phyloP scores from a whole-genome alignment of 1,140 invertebrate genomes.

The Neelides sp. region DNA sequence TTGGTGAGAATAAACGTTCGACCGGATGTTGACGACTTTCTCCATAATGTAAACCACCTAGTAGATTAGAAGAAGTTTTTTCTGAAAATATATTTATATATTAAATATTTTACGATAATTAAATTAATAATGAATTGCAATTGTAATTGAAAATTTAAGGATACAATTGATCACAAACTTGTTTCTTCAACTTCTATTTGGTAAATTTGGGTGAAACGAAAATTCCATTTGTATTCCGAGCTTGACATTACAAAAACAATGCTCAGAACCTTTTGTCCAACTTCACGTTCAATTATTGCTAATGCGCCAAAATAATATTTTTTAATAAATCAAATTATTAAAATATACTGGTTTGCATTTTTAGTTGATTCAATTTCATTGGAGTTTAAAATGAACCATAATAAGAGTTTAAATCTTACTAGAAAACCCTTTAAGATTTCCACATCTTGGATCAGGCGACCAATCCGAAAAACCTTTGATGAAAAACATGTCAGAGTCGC shows the following conservation, averaged over 20 bases:
- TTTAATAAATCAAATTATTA: constrained; percentile 1
- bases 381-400: background rate
- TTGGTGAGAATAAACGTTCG: too few relatives aligned
- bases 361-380: background rate
- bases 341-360: background rate
- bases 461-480: constrained; percentile 24
- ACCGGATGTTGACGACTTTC: too few relatives aligned
- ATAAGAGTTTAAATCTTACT: constrained; percentile 6
- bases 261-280: constrained; percentile 8
- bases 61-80: too few relatives aligned
- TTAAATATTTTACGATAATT: too few relatives aligned
- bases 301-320: background rate
- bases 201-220: constrained; percentile 15
- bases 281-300: constrained; percentile 21
- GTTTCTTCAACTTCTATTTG: constrained; percentile 13
- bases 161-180: too few relatives aligned
- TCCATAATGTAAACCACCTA: too few relatives aligned
- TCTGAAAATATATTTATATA: too few relatives aligned
- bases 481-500: constrained; percentile 26
- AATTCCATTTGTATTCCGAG: constrained; percentile 18
- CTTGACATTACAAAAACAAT: constrained; percentile 24
- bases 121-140: too few relatives aligned
- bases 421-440: constrained; percentile 24
- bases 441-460: constrained; percentile 22
- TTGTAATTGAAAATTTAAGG: too few relatives aligned